These are phyloP conservation scores for Eutolmus rufibarbis DNA, from an alignment of 2,888 invertebrate species.

Conservation along the genomic window DNA sequence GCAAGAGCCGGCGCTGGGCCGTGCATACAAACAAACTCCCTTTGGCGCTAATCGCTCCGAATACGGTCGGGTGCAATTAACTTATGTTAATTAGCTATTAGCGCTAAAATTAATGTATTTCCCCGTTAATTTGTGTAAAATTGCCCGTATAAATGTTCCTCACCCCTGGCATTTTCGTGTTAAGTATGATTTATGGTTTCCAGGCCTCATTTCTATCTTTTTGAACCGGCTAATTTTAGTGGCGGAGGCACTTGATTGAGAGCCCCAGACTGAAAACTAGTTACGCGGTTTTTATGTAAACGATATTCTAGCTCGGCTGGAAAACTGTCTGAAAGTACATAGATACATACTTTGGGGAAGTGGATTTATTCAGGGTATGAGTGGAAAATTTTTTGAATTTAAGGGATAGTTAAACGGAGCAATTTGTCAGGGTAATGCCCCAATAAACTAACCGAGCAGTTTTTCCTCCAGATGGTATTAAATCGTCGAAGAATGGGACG, in stretches of 20 bases:
- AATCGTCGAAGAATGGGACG: not conserved
- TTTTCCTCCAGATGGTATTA: not conserved
- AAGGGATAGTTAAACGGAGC: not conserved
- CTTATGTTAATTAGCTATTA: conserved; percentile 28
- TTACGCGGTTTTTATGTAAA: not conserved
- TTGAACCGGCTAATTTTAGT: not conserved
- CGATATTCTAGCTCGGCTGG: not conserved
- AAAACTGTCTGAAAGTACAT: not conserved
- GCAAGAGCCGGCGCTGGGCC: not conserved
- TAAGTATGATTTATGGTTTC: conserved; percentile 1
- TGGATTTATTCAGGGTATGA: not conserved
- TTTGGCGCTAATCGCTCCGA: not conserved
- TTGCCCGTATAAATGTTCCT: not conserved
- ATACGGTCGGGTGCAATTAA: conserved; percentile 8
- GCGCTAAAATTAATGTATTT: conserved; percentile 3
- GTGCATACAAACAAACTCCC: not conserved
- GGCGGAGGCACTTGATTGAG: not conserved
- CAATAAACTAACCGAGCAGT: not conserved
- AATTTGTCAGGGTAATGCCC: not conserved
- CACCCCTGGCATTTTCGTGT: not conserved
- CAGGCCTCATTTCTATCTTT: not conserved
- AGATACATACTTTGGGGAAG: not conserved
- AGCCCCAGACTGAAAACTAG: not conserved
- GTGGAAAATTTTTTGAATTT: not conserved
- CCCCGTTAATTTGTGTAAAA: not conserved